Conservation (phyloP, 2,888 invertebrate genomes). For the Drosophila demipolita region DNA sequence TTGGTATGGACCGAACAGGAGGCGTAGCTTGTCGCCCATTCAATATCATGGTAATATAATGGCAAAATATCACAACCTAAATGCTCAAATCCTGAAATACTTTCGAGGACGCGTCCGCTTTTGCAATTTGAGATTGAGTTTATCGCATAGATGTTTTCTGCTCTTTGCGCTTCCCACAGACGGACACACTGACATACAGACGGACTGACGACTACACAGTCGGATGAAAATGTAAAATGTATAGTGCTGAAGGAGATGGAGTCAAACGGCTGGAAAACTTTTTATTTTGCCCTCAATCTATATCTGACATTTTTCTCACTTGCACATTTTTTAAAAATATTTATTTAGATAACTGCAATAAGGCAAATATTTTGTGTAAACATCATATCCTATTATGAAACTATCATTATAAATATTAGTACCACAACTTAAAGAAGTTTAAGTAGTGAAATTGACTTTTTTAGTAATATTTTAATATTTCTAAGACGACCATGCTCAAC, state of each 20-base stretch:
- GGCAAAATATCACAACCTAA: slow-evolving; percentile 70
- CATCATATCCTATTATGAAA: not conserved
- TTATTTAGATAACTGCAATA: slow-evolving; percentile 27
- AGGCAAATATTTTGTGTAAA: not conserved
- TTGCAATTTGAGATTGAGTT: slow-evolving; percentile 76
- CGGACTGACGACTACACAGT: slow-evolving; percentile 13
- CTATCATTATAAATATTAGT: not conserved
- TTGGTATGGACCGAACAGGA: slow-evolving; percentile 58
- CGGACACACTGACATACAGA: slow-evolving; percentile 21
- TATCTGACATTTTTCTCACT: not conserved
- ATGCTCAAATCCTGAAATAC: slow-evolving; percentile 45
- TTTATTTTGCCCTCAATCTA: slow-evolving; percentile 38
- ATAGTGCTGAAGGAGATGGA: not conserved
- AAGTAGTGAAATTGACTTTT: not conserved
- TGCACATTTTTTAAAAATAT: not conserved
- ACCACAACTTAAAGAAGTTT: not conserved
- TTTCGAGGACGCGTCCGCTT: slow-evolving; percentile 24
- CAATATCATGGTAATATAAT: slow-evolving; percentile 67
- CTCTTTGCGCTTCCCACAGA: slow-evolving; percentile 59
- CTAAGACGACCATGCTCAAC: not conserved
- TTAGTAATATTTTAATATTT: not conserved
- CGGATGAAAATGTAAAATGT: slow-evolving; percentile 9
- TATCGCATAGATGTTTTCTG: slow-evolving; percentile 71
- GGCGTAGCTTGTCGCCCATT: slow-evolving; percentile 24
- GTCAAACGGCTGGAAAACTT: slow-evolving; percentile 33